Percentiles rank a stretch among this genome's conserved stretches.
Conservation (phyloP, 2,888 invertebrate species). For the Hybos culiciformis region DNA sequence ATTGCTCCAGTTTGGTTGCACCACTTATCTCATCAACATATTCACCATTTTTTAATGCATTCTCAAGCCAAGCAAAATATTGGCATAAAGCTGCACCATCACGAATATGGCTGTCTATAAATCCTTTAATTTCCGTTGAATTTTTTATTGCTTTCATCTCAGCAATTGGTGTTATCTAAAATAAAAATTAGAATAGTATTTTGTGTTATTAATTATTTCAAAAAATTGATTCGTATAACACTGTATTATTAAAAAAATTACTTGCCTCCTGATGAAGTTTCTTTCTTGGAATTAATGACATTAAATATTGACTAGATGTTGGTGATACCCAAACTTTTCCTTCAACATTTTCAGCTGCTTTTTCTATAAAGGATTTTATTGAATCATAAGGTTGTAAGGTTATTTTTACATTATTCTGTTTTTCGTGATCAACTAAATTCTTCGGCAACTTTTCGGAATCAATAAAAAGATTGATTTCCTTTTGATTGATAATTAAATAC, state of each 20-base stretch:
- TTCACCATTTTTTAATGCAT: conserved; percentile 43
- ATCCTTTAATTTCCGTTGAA: conserved; percentile 60
- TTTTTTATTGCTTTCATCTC: conserved; percentile 84
- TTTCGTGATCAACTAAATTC: conserved; percentile 43
- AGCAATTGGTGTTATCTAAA: conserved; percentile 60
- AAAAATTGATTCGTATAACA: not conserved
- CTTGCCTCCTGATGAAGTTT: conserved; percentile 23
- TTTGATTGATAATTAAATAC: conserved; percentile 48
- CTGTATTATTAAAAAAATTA: not conserved
- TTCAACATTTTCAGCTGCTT: conserved; percentile 18
- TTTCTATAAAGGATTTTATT: conserved; percentile 35
- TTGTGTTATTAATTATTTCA: not conserved
- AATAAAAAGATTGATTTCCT: conserved; percentile 48
- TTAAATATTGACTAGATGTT: conserved; percentile 41
- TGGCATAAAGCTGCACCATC: conserved; percentile 81
- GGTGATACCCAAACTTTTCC: conserved; percentile 44
- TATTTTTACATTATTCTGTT: conserved; percentile 40
- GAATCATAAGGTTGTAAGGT: conserved; percentile 42
- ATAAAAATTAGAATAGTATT: conserved; percentile 3
- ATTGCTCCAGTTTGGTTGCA: conserved; percentile 55
- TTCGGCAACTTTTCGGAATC: conserved; percentile 42
- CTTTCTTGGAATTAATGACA: conserved; percentile 23
- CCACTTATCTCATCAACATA: conserved; percentile 66
- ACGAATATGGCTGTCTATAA: conserved; percentile 67
- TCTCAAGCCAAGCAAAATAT: conserved; percentile 78